Evolutionary conservation across 2,888 invertebrate genomes (phyloP).

Genomic region (Meliscaeva auricollis): DNA sequence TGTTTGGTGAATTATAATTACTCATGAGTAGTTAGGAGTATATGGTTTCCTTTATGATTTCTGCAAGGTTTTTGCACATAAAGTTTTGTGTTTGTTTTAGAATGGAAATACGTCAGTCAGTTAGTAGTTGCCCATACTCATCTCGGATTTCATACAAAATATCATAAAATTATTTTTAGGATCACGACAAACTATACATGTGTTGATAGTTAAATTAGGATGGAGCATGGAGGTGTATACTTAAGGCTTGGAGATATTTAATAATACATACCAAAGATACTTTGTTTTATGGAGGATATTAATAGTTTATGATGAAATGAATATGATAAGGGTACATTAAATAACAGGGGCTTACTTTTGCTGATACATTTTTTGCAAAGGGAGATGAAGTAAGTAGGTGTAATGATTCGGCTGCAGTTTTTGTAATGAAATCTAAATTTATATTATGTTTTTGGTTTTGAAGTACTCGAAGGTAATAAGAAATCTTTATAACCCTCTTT

Average conservation of each 20-base stretch:
- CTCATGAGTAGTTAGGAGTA: conserved; percentile 17
- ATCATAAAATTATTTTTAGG: neutral
- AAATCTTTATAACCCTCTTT: no score
- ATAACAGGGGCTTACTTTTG: no score
- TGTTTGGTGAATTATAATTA: conserved; percentile 34
- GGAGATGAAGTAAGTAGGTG: no score
- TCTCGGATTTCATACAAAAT: neutral
- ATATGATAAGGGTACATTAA: no score
- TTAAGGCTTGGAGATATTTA: neutral
- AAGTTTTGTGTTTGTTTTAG: conserved; percentile 12
- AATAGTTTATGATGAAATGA: neutral
- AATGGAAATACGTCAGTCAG: neutral
- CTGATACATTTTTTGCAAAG: no score
- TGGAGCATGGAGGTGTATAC: no score
- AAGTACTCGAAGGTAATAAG: no score
- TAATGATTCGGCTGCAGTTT: no score
- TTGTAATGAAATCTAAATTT: no score
- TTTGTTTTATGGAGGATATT: neutral
- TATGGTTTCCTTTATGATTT: neutral
- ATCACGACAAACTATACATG: neutral
- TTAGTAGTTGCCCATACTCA: no score
- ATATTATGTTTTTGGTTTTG: no score
- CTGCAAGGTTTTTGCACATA: conserved; percentile 28
- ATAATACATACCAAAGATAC: neutral
- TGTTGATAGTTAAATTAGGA: no score